phyloP scores from a whole-genome alignment of 2,797 vertebrate species.

The Arrhamphus sclerolepis region DNA sequence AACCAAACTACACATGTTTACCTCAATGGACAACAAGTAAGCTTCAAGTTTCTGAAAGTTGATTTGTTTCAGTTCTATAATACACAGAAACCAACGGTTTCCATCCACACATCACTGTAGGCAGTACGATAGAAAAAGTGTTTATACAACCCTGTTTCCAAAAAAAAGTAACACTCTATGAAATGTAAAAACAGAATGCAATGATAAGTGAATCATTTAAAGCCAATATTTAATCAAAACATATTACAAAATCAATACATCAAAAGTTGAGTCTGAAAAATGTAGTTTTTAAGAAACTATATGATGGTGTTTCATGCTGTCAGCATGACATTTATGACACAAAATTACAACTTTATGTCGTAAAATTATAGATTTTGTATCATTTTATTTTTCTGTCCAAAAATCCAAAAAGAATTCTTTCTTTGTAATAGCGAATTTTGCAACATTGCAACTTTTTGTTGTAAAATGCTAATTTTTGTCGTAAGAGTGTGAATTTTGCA shows the following conservation, averaged over 20 bases:
- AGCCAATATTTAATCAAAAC: background rate
- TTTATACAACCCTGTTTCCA: background rate
- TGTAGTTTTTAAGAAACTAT: background rate
- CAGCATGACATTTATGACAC: too few relatives aligned
- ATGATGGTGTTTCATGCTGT: too few relatives aligned
- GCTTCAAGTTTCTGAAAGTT: constrained; percentile 21
- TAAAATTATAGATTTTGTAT: too few relatives aligned
- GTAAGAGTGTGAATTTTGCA: too few relatives aligned
- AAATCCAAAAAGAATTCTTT: too few relatives aligned
- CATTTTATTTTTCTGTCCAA: too few relatives aligned
- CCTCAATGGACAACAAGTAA: constrained; percentile 12
- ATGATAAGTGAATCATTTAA: background rate
- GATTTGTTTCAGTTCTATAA: constrained; percentile 14
- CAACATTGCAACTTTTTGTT: too few relatives aligned
- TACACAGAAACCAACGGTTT: constrained; percentile 31
- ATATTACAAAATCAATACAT: background rate
- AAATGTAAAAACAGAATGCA: background rate
- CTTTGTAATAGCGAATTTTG: too few relatives aligned
- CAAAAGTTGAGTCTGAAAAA: background rate
- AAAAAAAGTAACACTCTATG: background rate
- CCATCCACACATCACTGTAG: constrained; percentile 17
- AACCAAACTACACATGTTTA: background rate
- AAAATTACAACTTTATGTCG: too few relatives aligned
- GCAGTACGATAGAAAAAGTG: constrained; percentile 5
- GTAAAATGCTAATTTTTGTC: too few relatives aligned